These are phyloP conservation scores for Eriocheir sinensis DNA, from an alignment of 1,140 invertebrate genomes.

Conservation along the genomic window DNA sequence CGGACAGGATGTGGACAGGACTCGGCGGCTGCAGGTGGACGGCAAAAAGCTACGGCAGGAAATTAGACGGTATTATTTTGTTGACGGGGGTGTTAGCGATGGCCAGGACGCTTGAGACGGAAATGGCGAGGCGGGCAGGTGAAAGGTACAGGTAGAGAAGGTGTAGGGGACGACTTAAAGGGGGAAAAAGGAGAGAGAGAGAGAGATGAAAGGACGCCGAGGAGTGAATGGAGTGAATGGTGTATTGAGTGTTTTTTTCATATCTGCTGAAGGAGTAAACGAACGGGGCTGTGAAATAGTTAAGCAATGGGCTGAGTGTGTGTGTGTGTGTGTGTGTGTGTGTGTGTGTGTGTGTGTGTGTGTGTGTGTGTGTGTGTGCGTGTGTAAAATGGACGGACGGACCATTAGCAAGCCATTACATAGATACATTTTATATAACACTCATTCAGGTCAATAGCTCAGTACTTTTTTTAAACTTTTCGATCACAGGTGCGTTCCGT, in stretches of 20 bases:
- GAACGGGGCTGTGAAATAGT: too few species aligned
- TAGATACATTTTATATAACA: too few species aligned
- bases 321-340: too few species aligned
- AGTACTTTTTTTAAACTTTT: too few species aligned
- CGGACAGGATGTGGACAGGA: constrained; percentile 1
- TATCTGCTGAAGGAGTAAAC: background rate
- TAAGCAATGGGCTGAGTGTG: too few species aligned
- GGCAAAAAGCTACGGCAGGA: background rate
- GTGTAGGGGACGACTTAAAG: background rate
- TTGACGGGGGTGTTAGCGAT: constrained; percentile 20
- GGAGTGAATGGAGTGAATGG: background rate
- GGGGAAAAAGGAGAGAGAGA: background rate
- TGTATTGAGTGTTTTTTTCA: background rate
- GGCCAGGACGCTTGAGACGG: background rate
- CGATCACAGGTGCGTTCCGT: too few species aligned
- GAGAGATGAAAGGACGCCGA: background rate
- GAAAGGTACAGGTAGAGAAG: background rate
- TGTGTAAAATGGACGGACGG: too few species aligned
- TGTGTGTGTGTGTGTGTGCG: too few species aligned
- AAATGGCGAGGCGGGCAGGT: background rate
- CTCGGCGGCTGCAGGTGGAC: background rate
- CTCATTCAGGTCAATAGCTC: too few species aligned
- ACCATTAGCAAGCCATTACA: too few species aligned
- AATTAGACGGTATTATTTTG: constrained; percentile 18
- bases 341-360: too few species aligned